Evolutionary conservation across 2,888 invertebrate species (phyloP), one percentile per base, ranked within the genome.

Genomic region (Synanthedon formicaeformis): DNA sequence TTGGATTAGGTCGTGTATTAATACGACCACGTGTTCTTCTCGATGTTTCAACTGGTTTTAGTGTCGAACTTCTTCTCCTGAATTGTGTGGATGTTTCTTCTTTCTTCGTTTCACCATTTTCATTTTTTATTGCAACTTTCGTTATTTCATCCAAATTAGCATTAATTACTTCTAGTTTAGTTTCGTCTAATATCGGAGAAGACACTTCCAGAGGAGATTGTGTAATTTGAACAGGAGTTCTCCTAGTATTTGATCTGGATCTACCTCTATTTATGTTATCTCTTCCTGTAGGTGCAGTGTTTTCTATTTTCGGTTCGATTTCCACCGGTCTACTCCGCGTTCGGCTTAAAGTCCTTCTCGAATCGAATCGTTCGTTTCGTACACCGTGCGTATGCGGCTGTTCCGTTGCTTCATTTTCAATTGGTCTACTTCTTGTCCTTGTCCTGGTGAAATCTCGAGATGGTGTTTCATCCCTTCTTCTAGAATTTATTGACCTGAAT

Each of bases 331-430:
- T 76, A 57, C 69, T 77, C 45, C 82, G 79, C 52, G 80, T 71
- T 65, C 86, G 78, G 65, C 63, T 71, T 48, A 62, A 67, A 50
- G 76, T 78, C 65, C 74, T 81, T 73, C 78, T 76, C 23, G 79
- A 76, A 66, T 81, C 75, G 57, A 80, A 79, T 74, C 77, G 75
- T 71, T 82, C 82, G 71, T 71, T 80, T 53, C 66, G 70, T 60
- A 59, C 67, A 59, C 68, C 63, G 55, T 68, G 58, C 57, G 61
- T 58, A 58, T 59, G 60, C 12, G 68, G 62, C 58, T 67, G 62
- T 58, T 69, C 68, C 49, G 63, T 60, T 57, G 67, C 61, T 53
- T 56, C 53, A 50, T 52, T 56, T 52, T 62, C 59, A 54, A 59
- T 54, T 8, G 71, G 66, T 62, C 73, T 75, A 57, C 65, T 75